Evolutionary conservation across 2,888 invertebrate species (phyloP), one percentile per base, ranked within the genome.

Genomic region (Acholoe squamosa): DNA sequence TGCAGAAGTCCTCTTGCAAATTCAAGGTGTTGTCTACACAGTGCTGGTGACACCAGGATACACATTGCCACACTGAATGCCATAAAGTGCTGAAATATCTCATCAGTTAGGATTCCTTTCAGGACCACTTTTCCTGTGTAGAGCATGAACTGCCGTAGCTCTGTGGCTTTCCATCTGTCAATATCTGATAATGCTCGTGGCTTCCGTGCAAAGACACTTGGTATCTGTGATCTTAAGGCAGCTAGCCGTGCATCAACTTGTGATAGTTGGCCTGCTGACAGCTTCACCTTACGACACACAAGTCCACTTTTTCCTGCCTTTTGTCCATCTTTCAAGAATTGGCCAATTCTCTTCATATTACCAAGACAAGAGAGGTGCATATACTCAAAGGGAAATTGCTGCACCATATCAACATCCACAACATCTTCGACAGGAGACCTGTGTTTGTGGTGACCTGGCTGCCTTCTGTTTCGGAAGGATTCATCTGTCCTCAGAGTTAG

Each of bases 311-410:
- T 89, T 22, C 84, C 89, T n/a, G 67, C 89, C n/a, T 90, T 19
- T 34, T 92, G 92, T 5, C 93, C 94, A 91, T 91, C 92, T 28
- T 92, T 91, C 92, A 93, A 93, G 25, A 91, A 51, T 19, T 80
- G 14, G 33, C 93, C n/a, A 7, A 93, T 31, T 25, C 92, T 90
- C 89, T 91, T 93, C 43, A 92, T 90, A 10, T 94, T 93, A 88
- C 95, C 95, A 22, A 94, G 88, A 89, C 94, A 94, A 10, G 93
- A 92, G 10, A 93, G 91, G 90, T 95, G 94, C 95, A 95, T 95
- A 80, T 93, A 94, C 90, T 95, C 94, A 16, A 94, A 3, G n/a
- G 61, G 61, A n/a, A 61, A 61, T 12, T n/a, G n/a, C 61, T 7
- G 19, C n/a, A 61, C n/a, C 61, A 61, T 61, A 61, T 61, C 61